phyloP scores from a whole-genome alignment of 2,113 vertebrate genomes.

The Porphyrio hochstetteri region DNA sequence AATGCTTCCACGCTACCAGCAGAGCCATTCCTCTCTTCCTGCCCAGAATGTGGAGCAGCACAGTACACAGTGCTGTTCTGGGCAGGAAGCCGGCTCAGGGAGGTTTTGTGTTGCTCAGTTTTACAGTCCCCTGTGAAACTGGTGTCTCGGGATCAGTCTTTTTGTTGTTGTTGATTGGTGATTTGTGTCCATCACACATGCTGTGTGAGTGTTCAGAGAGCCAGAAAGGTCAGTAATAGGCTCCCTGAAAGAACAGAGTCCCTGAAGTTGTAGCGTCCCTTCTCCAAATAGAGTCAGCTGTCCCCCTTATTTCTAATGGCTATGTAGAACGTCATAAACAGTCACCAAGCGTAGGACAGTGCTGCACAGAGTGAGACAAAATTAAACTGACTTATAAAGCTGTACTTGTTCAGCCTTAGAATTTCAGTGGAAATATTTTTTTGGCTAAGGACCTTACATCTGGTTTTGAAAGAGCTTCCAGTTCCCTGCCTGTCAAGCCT shows the following conservation, averaged over 20 bases:
- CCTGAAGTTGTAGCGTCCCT: background rate
- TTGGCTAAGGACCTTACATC: background rate
- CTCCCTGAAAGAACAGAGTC: background rate
- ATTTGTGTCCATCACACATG: background rate
- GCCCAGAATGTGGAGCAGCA: background rate
- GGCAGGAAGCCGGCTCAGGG: background rate
- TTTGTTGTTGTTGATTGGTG: background rate
- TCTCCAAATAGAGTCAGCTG: background rate
- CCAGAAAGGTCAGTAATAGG: background rate
- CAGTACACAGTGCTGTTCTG: background rate
- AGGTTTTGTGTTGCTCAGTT: background rate
- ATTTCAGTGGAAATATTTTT: background rate
- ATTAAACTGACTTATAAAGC: background rate
- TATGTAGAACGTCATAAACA: background rate
- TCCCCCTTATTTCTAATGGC: background rate
- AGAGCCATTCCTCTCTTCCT: background rate
- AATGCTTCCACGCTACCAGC: background rate
- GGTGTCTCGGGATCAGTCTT: background rate
- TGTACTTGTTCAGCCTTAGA: background rate
- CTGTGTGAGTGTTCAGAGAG: background rate
- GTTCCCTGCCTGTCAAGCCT: background rate
- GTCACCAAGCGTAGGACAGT: background rate
- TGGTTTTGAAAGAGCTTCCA: background rate
- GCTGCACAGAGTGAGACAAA: background rate
- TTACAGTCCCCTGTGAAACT: background rate